Evolutionary conservation across 2,113 vertebrate species (phyloP).

Genomic region (Phycodurus eques): DNA sequence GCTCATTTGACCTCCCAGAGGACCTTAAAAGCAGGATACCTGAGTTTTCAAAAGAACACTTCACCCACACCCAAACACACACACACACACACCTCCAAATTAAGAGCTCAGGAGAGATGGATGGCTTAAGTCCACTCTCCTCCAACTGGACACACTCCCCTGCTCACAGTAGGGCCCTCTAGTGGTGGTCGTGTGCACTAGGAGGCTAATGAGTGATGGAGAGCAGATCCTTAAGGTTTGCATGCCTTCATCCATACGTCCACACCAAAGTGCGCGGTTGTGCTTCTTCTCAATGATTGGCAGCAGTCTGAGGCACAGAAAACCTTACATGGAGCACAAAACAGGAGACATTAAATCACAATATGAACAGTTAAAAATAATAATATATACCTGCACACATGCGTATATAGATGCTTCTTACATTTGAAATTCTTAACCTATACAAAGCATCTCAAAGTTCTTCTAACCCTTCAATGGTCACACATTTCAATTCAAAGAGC

Average conservation of each 20-base stretch:
- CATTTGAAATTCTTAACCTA: background rate
- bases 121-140: constrained; percentile 37
- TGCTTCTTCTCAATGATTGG: constrained; percentile 76
- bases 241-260: constrained; percentile 40
- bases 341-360: background rate
- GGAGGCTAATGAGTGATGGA: constrained; percentile 71
- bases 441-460: too few species aligned
- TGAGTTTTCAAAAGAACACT: constrained; percentile 86
- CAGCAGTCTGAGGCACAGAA: constrained; percentile 75
- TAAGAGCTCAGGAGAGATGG: constrained; percentile 2
- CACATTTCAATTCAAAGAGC: too few species aligned
- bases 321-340: constrained; percentile 53
- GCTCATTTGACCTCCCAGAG: constrained; percentile 74
- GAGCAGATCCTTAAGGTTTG: constrained; percentile 51
- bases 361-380: too few species aligned
- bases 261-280: constrained; percentile 40
- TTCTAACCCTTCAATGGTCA: too few species aligned
- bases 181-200: constrained; percentile 39
- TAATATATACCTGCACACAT: too few species aligned
- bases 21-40: constrained; percentile 87
- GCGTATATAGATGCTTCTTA: too few species aligned
- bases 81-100: constrained; percentile 22
- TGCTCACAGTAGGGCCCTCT: constrained; percentile 36
- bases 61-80: constrained; percentile 56
- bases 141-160: constrained; percentile 30